Conservation (phyloP, 2,888 invertebrate genomes). For the Steromphala cineraria region DNA sequence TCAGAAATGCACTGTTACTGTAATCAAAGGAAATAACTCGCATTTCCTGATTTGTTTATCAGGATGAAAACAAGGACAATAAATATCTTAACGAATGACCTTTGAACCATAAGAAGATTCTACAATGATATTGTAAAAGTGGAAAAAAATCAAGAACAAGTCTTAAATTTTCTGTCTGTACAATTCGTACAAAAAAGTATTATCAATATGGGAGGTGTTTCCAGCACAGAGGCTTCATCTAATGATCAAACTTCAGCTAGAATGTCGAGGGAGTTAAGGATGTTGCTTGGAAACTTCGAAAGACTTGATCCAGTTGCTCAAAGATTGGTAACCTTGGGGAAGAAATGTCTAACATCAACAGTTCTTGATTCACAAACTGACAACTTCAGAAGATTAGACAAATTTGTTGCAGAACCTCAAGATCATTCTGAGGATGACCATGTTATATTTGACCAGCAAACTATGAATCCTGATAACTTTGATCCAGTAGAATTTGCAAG, state of each 20-base stretch:
- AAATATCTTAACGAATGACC: no score
- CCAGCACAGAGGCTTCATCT: not conserved
- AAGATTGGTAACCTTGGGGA: constrained; percentile 44
- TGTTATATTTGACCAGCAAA: not conserved
- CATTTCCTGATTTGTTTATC: no score
- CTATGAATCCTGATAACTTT: not conserved
- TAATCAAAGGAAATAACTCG: no score
- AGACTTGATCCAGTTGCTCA: constrained; percentile 42
- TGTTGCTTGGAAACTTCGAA: constrained; percentile 49
- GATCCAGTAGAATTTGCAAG: not conserved
- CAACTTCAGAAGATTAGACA: not conserved
- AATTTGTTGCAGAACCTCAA: not conserved
- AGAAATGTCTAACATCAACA: constrained; percentile 20
- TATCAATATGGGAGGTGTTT: not conserved
- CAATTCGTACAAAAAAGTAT: no score
- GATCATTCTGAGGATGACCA: not conserved
- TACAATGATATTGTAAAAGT: no score
- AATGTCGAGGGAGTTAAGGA: not conserved
- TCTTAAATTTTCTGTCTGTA: no score
- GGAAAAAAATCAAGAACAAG: no score
- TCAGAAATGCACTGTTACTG: no score
- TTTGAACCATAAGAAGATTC: no score
- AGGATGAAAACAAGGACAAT: no score
- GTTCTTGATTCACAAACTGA: not conserved
- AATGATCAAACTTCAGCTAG: not conserved